phyloP scores from a whole-genome alignment of 2,888 invertebrate species.

The Eugnorisma glareosa region DNA sequence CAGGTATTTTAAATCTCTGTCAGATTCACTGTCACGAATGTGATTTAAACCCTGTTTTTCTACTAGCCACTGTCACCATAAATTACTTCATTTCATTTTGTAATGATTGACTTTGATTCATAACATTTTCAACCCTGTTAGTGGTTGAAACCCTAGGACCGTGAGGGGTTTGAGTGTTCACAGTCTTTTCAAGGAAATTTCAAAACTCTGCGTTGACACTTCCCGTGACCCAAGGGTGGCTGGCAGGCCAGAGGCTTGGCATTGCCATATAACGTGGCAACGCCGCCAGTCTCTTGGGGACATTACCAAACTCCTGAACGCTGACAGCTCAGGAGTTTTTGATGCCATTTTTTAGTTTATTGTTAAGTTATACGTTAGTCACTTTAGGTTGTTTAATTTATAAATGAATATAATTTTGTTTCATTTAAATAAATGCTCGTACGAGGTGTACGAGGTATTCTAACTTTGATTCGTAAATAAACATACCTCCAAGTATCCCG shows the following conservation, averaged over 20 bases:
- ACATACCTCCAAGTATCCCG: slow-evolving; percentile 95
- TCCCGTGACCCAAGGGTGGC: neutral
- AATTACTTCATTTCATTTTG: neutral
- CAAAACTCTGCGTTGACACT: too few relatives aligned
- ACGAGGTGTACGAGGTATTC: neutral
- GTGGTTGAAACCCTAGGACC: too few relatives aligned
- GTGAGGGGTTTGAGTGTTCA: too few relatives aligned
- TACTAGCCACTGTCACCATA: neutral
- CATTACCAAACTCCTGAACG: too few relatives aligned
- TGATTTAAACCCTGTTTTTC: neutral
- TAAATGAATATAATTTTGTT: neutral
- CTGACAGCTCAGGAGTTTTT: neutral
- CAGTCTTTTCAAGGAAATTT: too few relatives aligned
- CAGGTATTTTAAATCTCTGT: neutral
- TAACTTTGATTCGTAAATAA: neutral
- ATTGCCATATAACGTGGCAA: neutral
- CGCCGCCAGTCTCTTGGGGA: neutral
- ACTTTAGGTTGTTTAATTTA: neutral
- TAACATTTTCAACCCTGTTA: too few relatives aligned
- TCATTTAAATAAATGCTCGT: too few relatives aligned
- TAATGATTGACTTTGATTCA: neutral
- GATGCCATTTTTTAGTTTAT: too few relatives aligned
- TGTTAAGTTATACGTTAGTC: neutral
- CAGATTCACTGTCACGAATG: neutral
- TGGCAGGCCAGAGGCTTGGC: too few relatives aligned